These are phyloP conservation scores for Rhinella marina DNA, from an alignment of 2,797 vertebrate species.

Conservation along the genomic window DNA sequence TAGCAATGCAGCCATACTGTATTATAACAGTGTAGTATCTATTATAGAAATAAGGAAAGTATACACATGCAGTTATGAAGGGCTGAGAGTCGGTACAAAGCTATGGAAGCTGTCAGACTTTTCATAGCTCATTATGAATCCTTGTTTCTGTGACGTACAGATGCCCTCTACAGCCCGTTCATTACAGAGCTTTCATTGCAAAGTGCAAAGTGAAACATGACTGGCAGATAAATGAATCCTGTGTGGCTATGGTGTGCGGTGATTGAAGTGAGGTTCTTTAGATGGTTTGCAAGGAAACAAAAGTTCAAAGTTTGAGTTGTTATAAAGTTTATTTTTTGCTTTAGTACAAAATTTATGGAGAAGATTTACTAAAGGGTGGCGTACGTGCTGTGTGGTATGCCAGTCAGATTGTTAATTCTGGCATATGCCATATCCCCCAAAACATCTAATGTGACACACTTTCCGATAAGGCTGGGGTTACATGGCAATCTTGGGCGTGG, in stretches of 20 bases:
- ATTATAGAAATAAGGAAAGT: neutral
- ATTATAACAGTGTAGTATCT: neutral
- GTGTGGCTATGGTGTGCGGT: neutral
- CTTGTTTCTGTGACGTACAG: slow-evolving; percentile 25
- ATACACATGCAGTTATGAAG: neutral
- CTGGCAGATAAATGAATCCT: slow-evolving; percentile 21
- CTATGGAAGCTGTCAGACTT: slow-evolving; percentile 6
- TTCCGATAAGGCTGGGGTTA: too few species aligned
- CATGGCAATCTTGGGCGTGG: too few species aligned
- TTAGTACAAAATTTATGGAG: neutral
- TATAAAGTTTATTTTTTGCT: slow-evolving; percentile 9
- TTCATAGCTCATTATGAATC: neutral
- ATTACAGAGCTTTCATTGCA: slow-evolving; percentile 3
- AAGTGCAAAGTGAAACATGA: slow-evolving; percentile 20
- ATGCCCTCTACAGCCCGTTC: slow-evolving; percentile 15
- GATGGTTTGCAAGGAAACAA: slow-evolving; percentile 8
- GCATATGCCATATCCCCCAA: neutral
- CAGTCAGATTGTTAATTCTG: neutral
- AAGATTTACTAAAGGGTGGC: neutral
- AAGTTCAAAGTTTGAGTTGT: neutral
- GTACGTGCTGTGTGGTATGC: neutral
- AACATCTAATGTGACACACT: neutral
- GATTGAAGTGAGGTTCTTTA: slow-evolving; percentile 17
- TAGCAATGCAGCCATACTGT: neutral
- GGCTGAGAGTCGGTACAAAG: neutral